These are phyloP conservation scores for Nannoperca australis DNA, from an alignment of 2,797 vertebrate species.

Conservation along the genomic window DNA sequence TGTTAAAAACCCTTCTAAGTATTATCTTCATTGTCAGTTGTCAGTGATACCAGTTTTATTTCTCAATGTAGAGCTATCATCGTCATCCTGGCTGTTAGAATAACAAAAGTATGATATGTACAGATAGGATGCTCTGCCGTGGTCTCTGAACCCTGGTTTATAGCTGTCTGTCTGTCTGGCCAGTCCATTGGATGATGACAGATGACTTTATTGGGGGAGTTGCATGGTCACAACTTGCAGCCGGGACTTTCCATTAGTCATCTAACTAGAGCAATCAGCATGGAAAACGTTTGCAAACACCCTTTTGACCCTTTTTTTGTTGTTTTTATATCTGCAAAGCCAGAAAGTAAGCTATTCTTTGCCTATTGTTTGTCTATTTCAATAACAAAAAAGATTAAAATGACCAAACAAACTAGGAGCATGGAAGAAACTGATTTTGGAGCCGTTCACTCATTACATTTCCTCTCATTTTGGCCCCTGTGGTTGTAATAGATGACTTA, in stretches of 20 bases:
- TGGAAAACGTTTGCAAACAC: slow-evolving; percentile 79
- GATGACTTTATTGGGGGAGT: slow-evolving; percentile 84
- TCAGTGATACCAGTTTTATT: slow-evolving; percentile 52
- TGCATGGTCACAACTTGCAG: slow-evolving; percentile 75
- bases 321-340: slow-evolving; percentile 69
- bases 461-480: slow-evolving; percentile 48
- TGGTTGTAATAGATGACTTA: slow-evolving; percentile 68
- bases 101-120: slow-evolving; percentile 52
- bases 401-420: slow-evolving; percentile 43
- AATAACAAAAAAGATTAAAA: slow-evolving; percentile 54
- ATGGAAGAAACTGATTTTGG: slow-evolving; percentile 53
- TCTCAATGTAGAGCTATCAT: slow-evolving; percentile 47
- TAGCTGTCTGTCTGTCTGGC: slow-evolving; percentile 82
- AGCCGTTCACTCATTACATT: slow-evolving; percentile 41
- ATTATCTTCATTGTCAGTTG: slow-evolving; percentile 56
- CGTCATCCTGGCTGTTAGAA: slow-evolving; percentile 36
- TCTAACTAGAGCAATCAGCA: slow-evolving; percentile 78
- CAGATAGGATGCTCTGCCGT: slow-evolving; percentile 72
- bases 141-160: slow-evolving; percentile 82
- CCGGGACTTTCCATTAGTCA: slow-evolving; percentile 86
- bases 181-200: slow-evolving; percentile 75
- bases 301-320: slow-evolving; percentile 64
- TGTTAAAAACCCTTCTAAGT: slow-evolving; percentile 58
- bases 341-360: slow-evolving; percentile 39
- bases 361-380: slow-evolving; percentile 27